Percentiles rank a stretch among this genome's conserved stretches.
phyloP scores from a whole-genome alignment of 1,140 invertebrate species.

The Pomacea maculata region DNA sequence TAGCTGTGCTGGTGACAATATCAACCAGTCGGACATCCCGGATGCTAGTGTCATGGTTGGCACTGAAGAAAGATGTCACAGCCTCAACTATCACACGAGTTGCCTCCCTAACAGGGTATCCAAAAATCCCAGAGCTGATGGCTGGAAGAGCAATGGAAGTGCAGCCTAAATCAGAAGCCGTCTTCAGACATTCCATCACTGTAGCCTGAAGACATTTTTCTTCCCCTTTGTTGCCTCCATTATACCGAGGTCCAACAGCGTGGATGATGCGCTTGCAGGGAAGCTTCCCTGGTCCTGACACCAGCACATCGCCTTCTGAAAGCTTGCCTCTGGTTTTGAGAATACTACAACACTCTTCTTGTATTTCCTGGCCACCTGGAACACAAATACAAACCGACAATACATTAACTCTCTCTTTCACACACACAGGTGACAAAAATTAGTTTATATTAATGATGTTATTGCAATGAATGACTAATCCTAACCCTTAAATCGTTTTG shows the following conservation, averaged over 20 bases:
- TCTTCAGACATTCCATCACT: constrained; percentile 5
- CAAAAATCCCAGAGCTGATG: constrained; percentile 41
- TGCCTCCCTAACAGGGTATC: constrained; percentile 26
- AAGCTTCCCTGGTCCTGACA: constrained; percentile 25
- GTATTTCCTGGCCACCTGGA: constrained; percentile 7
- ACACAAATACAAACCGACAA: too few relatives aligned
- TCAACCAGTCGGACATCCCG: too few relatives aligned
- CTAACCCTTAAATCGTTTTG: too few relatives aligned
- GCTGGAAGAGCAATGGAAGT: constrained; percentile 28
- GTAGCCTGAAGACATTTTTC: constrained; percentile 3
- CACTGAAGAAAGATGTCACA: constrained; percentile 16
- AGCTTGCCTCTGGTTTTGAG: neutral
- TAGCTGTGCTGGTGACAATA: too few relatives aligned
- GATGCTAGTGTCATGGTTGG: too few relatives aligned
- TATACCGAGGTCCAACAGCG: constrained; percentile 42
- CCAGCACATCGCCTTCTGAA: neutral
- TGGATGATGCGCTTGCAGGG: constrained; percentile 35
- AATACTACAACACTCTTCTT: neutral
- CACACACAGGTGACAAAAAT: too few relatives aligned
- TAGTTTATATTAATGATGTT: too few relatives aligned
- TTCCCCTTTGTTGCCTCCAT: constrained; percentile 6
- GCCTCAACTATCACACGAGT: constrained; percentile 30
- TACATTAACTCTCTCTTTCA: too few relatives aligned
- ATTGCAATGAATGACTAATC: too few relatives aligned
- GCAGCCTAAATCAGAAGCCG: neutral